Evolutionary conservation across 2,113 vertebrate genomes (phyloP).

Genomic region (Alouatta palliata): DNA sequence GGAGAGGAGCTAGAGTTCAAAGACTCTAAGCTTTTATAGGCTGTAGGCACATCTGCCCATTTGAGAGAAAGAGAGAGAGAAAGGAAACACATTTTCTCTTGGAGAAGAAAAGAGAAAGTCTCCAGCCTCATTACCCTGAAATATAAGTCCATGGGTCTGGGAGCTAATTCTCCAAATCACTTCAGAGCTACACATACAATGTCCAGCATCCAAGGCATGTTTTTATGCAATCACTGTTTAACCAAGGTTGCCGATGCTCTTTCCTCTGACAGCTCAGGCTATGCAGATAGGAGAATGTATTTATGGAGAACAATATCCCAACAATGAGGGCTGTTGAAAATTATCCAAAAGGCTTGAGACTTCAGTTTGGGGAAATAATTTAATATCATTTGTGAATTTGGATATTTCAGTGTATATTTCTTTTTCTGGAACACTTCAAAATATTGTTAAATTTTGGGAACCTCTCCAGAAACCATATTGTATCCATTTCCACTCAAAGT

Average conservation of each 20-base stretch:
- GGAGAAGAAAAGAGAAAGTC: background rate
- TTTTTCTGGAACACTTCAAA: background rate
- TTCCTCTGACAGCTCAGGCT: background rate
- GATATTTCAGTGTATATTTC: background rate
- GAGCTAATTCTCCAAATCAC: too few species aligned
- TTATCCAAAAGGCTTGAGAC: background rate
- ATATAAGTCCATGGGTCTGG: background rate
- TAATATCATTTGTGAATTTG: background rate
- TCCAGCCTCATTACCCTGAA: background rate
- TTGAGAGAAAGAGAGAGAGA: too few species aligned
- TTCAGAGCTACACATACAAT: accelerated
- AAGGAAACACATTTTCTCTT: background rate
- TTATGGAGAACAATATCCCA: background rate
- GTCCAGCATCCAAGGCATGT: too few species aligned
- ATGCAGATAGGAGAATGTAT: background rate
- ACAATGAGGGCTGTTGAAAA: background rate
- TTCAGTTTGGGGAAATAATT: background rate
- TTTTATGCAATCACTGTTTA: background rate
- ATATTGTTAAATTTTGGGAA: background rate
- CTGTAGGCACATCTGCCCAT: background rate
- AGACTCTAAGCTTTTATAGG: background rate
- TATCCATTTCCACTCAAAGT: background rate
- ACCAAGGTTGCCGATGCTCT: too few species aligned
- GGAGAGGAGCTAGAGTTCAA: background rate
- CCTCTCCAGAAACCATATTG: background rate